Base-by-base conservation (phyloP, 2,888 invertebrate species). In the Drosophila dives region DNA sequence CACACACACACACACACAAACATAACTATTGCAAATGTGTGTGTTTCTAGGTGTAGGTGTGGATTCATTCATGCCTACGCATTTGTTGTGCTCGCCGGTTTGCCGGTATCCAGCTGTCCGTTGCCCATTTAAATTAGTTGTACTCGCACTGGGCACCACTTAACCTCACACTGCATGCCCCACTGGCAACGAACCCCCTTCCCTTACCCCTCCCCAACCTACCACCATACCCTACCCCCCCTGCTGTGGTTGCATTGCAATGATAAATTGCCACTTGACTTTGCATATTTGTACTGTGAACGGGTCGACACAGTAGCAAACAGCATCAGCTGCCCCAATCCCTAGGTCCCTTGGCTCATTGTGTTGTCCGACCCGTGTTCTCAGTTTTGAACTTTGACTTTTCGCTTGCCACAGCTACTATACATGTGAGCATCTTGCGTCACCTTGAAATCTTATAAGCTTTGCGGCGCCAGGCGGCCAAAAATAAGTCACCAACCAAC, bases 241-340 rank as follows among this genome's bases (percentile, higher is more conserved):
- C 17, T 38, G 55, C 33, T 59, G 62, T 58, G 80, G 58, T 45
- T 73, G 83, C 83, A 72, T 67, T 62, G 74, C 67, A 80, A 78
- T 90, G 90, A 86, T 88, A 88, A 88, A 90, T 88, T 88, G 89
- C 83, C 90, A 90, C 90, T 88, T 90, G 89, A 90, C 88, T 90
- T 86, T 88, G 90, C 83, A 86, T 88, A 84, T 78, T 88, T 84
- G 85, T 67, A 80, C 62, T 75, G 72, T 58, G 79, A 51, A 64
- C 55, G 70, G 75, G 67, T 83, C 70, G 77, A 48, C 56, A 23
- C 67, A 49, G 61, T 64, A 56, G 59, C 62, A 29, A 55, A 60
- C 45, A 53, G 26, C 36, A 36, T 38, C 54, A 54, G 36, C 45
- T 62, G 55, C 49, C 71, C 34, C 55, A 64, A 38, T 68, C 67